Conservation (phyloP, 2,888 invertebrate genomes). For the Eilema sororculum region DNA sequence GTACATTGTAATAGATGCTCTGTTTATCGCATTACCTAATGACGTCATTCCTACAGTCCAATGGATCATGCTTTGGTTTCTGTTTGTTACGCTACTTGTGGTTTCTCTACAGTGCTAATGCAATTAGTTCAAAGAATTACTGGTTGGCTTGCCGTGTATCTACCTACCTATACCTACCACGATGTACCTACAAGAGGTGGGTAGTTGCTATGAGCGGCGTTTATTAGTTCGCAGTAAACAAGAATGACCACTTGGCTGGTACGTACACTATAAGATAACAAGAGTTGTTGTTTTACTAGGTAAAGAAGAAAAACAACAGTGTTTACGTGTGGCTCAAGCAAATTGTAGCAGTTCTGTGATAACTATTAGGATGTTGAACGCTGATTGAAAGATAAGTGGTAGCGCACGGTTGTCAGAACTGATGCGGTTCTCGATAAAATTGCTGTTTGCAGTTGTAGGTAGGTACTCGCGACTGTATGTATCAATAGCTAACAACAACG, state of each 20-base stretch:
- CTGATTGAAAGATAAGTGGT: conserved; percentile 29
- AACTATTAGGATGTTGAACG: conserved; percentile 18
- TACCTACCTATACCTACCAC: conserved; percentile 5
- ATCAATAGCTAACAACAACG: conserved; percentile 62
- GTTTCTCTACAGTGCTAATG: conserved; percentile 32
- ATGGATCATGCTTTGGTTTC: conserved; percentile 34
- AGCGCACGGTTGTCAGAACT: conserved; percentile 28
- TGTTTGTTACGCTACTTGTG: conserved; percentile 36
- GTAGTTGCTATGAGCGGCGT: neutral
- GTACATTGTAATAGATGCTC: conserved; percentile 21
- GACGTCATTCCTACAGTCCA: conserved; percentile 39
- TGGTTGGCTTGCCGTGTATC: conserved; percentile 9
- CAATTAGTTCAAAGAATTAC: conserved; percentile 23
- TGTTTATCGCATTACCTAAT: conserved; percentile 37
- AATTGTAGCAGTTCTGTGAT: conserved; percentile 23
- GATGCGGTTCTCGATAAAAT: conserved; percentile 33
- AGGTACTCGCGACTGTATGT: conserved; percentile 39
- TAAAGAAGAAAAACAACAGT: conserved; percentile 10
- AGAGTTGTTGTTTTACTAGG: conserved; percentile 23
- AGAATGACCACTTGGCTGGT: conserved; percentile 6
- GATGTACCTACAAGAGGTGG: conserved; percentile 21
- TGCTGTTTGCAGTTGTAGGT: conserved; percentile 38
- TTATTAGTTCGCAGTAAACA: conserved; percentile 4
- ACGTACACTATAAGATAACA: conserved; percentile 19
- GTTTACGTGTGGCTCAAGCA: neutral